These are phyloP conservation scores for Clivina fossor DNA, from an alignment of 2,888 invertebrate genomes.

Conservation along the genomic window DNA sequence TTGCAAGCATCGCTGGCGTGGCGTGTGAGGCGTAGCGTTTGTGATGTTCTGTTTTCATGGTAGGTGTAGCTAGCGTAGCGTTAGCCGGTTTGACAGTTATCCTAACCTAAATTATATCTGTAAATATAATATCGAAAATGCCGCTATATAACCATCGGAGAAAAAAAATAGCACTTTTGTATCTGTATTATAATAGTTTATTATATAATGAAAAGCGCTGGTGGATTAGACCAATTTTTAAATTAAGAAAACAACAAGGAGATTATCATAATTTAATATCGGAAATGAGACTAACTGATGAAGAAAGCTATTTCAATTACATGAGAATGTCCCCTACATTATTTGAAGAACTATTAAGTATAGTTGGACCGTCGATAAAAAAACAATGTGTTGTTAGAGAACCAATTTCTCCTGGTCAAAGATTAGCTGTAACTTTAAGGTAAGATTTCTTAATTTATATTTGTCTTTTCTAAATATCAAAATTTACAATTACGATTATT, in stretches of 20 bases:
- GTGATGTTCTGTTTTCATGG: too few species aligned
- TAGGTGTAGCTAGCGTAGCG: too few species aligned
- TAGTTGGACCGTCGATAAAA: constrained; percentile 35
- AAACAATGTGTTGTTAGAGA: constrained; percentile 37
- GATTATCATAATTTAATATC: constrained; percentile 38
- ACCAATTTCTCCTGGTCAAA: constrained; percentile 41
- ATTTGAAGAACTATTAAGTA: constrained; percentile 36
- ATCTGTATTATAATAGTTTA: constrained; percentile 1
- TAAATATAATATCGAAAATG: too few species aligned
- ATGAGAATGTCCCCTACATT: constrained; percentile 35
- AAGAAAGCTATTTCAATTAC: constrained; percentile 40
- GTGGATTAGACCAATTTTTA: constrained; percentile 39
- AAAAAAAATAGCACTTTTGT: too few species aligned
- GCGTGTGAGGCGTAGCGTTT: too few species aligned
- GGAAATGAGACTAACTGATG: constrained; percentile 40
- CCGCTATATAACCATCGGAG: too few species aligned
- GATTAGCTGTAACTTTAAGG: constrained; percentile 42
- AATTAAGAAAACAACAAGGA: constrained; percentile 36
- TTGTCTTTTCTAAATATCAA: too few species aligned
- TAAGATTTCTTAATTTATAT: too few species aligned
- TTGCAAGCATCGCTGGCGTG: too few species aligned
- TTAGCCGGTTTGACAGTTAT: too few species aligned
- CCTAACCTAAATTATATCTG: too few species aligned
- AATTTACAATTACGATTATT: too few species aligned
- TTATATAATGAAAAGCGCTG: constrained; percentile 23